Evolutionary conservation across 1,140 invertebrate species (phyloP), one percentile per base, ranked within the genome.

Genomic region (Penaeus indicus): DNA sequence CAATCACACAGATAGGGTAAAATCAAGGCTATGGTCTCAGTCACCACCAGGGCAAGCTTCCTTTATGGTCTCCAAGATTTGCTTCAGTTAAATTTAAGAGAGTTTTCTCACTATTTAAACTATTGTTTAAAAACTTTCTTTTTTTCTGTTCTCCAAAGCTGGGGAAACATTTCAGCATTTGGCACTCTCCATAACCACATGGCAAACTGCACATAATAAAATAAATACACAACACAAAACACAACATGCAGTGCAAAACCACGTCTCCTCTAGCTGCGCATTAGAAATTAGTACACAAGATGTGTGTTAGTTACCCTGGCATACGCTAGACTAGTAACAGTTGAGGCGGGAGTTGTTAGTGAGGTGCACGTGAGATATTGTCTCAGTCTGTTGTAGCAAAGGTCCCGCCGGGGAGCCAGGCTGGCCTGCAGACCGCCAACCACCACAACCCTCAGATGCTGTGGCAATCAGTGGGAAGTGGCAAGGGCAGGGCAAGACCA

Each of bases 231-330:
- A 86, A 90, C 89, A 90, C 89, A 90, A 86, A 90, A 86, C 84
- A 90, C 84, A 90, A 90, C 89, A 90, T 90, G 89, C 89, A 90
- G 89, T 90, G 89, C 89, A 90, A 83, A 88, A 86, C 89, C 89
- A 90, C 89, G 89, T 90, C 89, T 90, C 89, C 89, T 90, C 89
- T 90, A 90, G 89, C 89, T 90, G 89, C 89, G 89, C 79, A 86
- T 86, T 86, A 90, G 87, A 90, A 86, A 86, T 90, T 86, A 90
- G 80, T 86, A 90, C 89, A 86, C 79, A 90, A 86, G 78, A 90
- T 90, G 89, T 90, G 89, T 90, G 85, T 90, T 90, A 90, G 89
- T 90, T 90, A 90, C 89, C 89, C 89, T 90, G 88, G 89, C 89
- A 90, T 82, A 84, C 85, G 89, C 84, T 90, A 86, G 89, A 90